These are phyloP conservation scores for Centropus unirufus DNA, from an alignment of 2,113 vertebrate genomes.

Conservation along the genomic window DNA sequence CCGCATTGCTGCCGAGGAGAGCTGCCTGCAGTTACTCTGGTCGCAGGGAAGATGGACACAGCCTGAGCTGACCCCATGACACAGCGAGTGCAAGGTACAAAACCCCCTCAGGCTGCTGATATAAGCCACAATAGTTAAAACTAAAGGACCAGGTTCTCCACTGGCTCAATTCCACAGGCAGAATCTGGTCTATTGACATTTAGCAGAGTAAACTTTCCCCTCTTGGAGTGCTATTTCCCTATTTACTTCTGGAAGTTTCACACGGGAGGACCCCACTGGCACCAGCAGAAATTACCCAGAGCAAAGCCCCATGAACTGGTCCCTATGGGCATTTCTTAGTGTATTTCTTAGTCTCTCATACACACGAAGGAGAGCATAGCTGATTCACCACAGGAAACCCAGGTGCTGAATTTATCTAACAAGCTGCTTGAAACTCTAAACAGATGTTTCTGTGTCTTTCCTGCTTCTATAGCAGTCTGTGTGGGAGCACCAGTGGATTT, in stretches of 20 bases:
- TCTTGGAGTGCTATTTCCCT: not conserved
- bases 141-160: not conserved
- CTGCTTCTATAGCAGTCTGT: constrained; percentile 55
- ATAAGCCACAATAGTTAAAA: not conserved
- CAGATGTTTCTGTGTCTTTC: constrained; percentile 66
- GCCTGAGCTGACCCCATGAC: fast-evolving
- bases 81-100: fast-evolving
- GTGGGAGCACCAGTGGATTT: constrained; percentile 58
- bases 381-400: constrained; percentile 17
- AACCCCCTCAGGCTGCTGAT: fast-evolving
- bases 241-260: not conserved
- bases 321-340: not conserved
- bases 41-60: fast-evolving
- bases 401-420: constrained; percentile 58
- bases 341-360: not conserved
- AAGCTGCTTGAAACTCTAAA: constrained; percentile 65
- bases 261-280: not conserved
- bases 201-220: not conserved
- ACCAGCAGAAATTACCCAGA: not conserved
- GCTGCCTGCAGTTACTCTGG: not conserved
- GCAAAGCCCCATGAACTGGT: not conserved
- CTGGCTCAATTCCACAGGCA: not conserved
- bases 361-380: not conserved
- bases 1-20: not conserved
- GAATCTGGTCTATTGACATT: not conserved